phyloP scores from a whole-genome alignment of 2,888 invertebrate species.

The Heliconius erato region DNA sequence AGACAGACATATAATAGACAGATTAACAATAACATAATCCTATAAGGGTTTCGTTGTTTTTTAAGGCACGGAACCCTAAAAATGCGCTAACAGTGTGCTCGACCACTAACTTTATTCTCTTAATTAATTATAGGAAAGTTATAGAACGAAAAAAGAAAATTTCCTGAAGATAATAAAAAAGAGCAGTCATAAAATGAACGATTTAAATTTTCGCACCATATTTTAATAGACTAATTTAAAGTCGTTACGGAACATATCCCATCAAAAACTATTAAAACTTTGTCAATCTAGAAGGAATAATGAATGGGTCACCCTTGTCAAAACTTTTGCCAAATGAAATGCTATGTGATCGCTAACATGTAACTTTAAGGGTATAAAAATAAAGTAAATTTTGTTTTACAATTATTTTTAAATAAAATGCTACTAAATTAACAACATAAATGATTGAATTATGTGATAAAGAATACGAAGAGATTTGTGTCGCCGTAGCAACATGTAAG shows the following conservation, averaged over 20 bases:
- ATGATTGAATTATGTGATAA: too few species aligned
- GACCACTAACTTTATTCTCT: too few species aligned
- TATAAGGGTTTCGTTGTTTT: too few species aligned
- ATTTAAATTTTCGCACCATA: conserved; percentile 1
- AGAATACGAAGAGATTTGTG: not conserved
- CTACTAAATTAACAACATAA: not conserved
- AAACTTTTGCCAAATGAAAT: conserved; percentile 33
- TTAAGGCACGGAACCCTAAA: too few species aligned
- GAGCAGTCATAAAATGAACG: conserved; percentile 10
- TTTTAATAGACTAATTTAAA: conserved; percentile 26
- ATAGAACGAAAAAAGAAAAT: too few species aligned
- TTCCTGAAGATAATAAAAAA: not conserved
- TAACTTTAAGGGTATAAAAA: conserved; percentile 1
- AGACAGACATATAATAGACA: too few species aligned
- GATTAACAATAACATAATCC: too few species aligned
- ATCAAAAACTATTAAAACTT: conserved; percentile 46
- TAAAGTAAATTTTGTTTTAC: not conserved
- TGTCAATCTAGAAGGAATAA: conserved; percentile 41
- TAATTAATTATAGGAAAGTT: too few species aligned
- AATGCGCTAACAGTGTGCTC: too few species aligned
- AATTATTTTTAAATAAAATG: not conserved
- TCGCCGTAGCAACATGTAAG: too few species aligned
- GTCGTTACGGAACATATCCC: conserved; percentile 25
- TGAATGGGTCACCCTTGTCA: conserved; percentile 43
- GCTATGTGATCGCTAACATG: conserved; percentile 3